phyloP scores from a whole-genome alignment of 2,113 vertebrate genomes.

The Callopanchax toddi region DNA sequence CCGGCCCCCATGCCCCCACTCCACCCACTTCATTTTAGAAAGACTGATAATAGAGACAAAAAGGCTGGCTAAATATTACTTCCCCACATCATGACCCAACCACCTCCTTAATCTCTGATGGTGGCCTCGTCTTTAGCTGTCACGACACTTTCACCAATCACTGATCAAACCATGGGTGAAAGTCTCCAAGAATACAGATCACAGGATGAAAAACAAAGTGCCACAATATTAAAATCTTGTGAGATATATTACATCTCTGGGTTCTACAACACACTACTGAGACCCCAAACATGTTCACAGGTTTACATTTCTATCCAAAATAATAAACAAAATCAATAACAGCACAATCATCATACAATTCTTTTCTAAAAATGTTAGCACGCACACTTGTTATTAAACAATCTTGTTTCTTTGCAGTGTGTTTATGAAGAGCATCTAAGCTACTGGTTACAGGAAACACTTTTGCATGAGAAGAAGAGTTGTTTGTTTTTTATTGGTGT shows the following conservation, averaged over 20 bases:
- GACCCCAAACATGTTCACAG: too few species aligned
- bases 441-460: slow-evolving; percentile 8
- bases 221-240: neutral
- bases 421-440: slow-evolving; percentile 5
- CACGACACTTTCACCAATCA: slow-evolving; percentile 41
- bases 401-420: slow-evolving; percentile 17
- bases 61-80: slow-evolving; percentile 69
- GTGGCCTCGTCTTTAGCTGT: slow-evolving; percentile 57
- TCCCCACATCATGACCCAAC: slow-evolving; percentile 60
- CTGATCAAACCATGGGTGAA: slow-evolving; percentile 30
- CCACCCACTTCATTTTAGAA: slow-evolving; percentile 71
- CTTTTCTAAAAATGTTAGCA: neutral
- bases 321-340: neutral
- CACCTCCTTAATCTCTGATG: slow-evolving; percentile 57
- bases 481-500: too few species aligned
- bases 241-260: neutral
- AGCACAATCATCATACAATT: too few species aligned
- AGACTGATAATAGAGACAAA: slow-evolving; percentile 77
- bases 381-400: slow-evolving; percentile 13
- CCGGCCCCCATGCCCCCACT: slow-evolving; percentile 43
- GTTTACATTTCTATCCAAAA: neutral
- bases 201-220: neutral
- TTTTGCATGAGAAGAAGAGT: too few species aligned
- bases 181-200: neutral
- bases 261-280: too few species aligned